These are phyloP conservation scores for Fissipunctia ypsillon DNA, from an alignment of 2,888 invertebrate genomes.

Conservation along the genomic window DNA sequence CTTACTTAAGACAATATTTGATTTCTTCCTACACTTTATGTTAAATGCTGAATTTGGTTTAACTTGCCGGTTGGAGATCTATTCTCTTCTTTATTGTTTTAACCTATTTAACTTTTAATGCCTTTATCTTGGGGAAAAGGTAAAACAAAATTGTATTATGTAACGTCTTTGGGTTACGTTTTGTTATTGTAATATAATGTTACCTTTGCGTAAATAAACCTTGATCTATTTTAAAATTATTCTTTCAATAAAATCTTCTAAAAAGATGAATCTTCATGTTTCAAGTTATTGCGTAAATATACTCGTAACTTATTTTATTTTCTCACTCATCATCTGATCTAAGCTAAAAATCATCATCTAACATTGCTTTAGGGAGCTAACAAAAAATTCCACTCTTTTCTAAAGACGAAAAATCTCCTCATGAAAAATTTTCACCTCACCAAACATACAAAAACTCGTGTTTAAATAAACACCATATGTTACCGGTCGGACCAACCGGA, in stretches of 20 bases:
- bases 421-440: slow-evolving; percentile 22
- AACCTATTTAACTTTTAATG: slow-evolving; percentile 24
- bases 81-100: slow-evolving; percentile 29
- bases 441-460: slow-evolving; percentile 41
- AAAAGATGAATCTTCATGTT: not conserved
- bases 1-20: slow-evolving; percentile 72
- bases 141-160: not conserved
- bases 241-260: not conserved
- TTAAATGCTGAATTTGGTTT: slow-evolving; percentile 48
- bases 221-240: not conserved
- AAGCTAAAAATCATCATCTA: not conserved
- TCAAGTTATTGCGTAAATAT: too few species aligned
- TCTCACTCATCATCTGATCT: too few species aligned
- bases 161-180: not conserved
- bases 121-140: slow-evolving; percentile 2
- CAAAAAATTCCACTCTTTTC: not conserved
- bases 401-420: not conserved
- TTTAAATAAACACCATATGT: slow-evolving; percentile 65
- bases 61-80: slow-evolving; percentile 25
- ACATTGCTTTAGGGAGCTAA: not conserved
- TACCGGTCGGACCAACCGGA: slow-evolving; percentile 61
- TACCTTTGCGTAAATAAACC: not conserved
- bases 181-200: not conserved
- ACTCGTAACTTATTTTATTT: too few species aligned
- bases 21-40: slow-evolving; percentile 61